Base-by-base conservation (phyloP, 2,888 invertebrate genomes). In the Trichacis sp. region DNA sequence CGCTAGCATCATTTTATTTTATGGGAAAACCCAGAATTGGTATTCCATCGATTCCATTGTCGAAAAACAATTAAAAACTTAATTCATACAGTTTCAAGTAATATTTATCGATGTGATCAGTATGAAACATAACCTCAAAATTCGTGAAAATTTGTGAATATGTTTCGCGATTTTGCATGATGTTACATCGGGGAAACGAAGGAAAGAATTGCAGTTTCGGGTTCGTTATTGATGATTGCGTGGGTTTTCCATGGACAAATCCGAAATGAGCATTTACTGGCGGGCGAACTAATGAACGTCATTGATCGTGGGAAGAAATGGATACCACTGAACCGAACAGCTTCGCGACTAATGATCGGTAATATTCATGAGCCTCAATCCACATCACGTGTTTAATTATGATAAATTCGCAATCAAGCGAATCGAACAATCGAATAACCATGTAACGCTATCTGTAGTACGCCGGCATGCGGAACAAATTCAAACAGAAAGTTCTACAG, bases 281-380 rank as follows among this genome's bases (percentile, higher is more conserved):
- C 12, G 8, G 14, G 14, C 6, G 14, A 2, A 40, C n/a, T 24
- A 24, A 40, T 40, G 15, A 14, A 14, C 12, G 40, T 14, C 12
- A 40, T 12, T 3, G 15, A 40, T 40, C 6, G 8, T 11, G 2
- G 24, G 8, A n/a, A n/a, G n/a, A n/a, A n/a, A n/a, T n/a, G n/a
- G n/a, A n/a, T n/a, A n/a, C n/a, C n/a, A 3, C 14, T 40, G 14
- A 3, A 40, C 14, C 2, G 15, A 40, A 40, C 14, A 15, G 40
- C 12, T 40, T 40, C 40, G 15, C 40, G 6, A 40, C 5, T 14
- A 40, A 40, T 40, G 15, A 15, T 40, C 40, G 40, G 15, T 40
- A 40, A 40, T 40, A 40, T 40, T 40, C 40, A 40, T 40, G 40
- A 40, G 15, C 15, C 6, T n/a, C n/a, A n/a, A n/a, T n/a, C n/a